Evolutionary conservation across 2,888 invertebrate species (phyloP), one percentile per base, ranked within the genome.

Genomic region (Pheosia gnoma): DNA sequence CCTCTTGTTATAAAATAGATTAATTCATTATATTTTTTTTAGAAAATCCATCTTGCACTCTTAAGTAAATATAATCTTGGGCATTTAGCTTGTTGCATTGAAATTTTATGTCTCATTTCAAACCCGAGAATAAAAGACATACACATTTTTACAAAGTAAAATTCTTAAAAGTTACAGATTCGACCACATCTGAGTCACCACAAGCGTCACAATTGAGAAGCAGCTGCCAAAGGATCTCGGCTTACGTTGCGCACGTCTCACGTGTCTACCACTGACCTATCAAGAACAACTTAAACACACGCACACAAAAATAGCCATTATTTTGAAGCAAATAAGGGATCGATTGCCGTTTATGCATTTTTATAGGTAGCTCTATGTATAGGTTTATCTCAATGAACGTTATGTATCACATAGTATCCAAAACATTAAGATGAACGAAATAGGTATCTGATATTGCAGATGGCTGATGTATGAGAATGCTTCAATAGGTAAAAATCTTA

Each of bases 171-270:
- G 45, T 66, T 72, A 54, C 55, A 67, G 75, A 75, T 67, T 75
- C 58, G 66, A 52, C 71, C 79, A 66, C 66, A 65, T 66, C 72
- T 90, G 90, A 91, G 78, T 92, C 91, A 91, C 80, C 62, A 70
- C 71, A 68, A 68, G 77, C 88, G 89, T 88, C 89, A 87, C 84
- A 84, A 81, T 83, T 81, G 78, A 77, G 75, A 58, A 74, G 84
- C 92, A 92, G 93, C 91, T 93, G 93, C 93, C 91, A 93, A 91
- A 88, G 91, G 91, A 87, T 90, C 92, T 93, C 92, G 80, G 79
- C 81, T 93, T 92, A 90, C 91, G 87, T 88, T 88, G 90, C 92
- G 88, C 91, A 88, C 88, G 89, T 83, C 87, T 86, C 90, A 90
- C 90, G 88, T 89, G 90, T 86, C 82, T 57, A 72, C 67, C 72